phyloP scores from a whole-genome alignment of 2,113 vertebrate species.

The Eubucco bourcierii region DNA sequence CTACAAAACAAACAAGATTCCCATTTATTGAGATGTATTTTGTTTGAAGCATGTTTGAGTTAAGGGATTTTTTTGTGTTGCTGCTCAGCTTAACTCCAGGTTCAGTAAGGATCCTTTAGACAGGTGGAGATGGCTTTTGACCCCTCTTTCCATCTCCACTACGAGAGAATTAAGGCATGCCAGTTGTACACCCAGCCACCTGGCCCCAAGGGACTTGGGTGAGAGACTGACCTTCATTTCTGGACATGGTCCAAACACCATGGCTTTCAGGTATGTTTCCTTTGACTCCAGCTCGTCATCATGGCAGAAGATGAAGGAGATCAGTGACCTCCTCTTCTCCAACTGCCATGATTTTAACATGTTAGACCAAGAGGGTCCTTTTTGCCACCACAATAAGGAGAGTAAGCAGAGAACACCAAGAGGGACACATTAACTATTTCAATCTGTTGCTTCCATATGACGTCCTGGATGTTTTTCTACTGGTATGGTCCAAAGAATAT shows the following conservation, averaged over 20 bases:
- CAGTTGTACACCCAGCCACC: not conserved
- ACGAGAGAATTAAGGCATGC: accelerated
- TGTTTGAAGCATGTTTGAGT: not conserved
- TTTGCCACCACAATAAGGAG: not conserved
- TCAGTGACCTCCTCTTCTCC: not conserved
- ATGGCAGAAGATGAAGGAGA: not conserved
- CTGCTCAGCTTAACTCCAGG: not conserved
- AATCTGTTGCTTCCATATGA: accelerated
- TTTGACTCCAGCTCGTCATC: not conserved
- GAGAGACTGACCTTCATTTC: not conserved
- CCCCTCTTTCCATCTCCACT: not conserved
- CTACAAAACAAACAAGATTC: not conserved
- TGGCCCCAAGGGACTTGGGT: accelerated
- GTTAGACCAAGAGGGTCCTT: not conserved
- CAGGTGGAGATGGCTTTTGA: not conserved
- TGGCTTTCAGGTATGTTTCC: not conserved
- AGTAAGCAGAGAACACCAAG: not conserved
- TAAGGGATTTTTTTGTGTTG: not conserved
- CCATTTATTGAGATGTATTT: not conserved
- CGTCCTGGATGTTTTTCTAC: not conserved
- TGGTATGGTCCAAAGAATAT: accelerated
- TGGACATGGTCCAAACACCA: not conserved
- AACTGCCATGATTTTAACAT: not conserved
- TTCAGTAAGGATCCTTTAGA: not conserved
- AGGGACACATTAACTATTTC: not conserved